Evolutionary conservation across 2,888 invertebrate species (phyloP).

Genomic region (Volucella zonaria): DNA sequence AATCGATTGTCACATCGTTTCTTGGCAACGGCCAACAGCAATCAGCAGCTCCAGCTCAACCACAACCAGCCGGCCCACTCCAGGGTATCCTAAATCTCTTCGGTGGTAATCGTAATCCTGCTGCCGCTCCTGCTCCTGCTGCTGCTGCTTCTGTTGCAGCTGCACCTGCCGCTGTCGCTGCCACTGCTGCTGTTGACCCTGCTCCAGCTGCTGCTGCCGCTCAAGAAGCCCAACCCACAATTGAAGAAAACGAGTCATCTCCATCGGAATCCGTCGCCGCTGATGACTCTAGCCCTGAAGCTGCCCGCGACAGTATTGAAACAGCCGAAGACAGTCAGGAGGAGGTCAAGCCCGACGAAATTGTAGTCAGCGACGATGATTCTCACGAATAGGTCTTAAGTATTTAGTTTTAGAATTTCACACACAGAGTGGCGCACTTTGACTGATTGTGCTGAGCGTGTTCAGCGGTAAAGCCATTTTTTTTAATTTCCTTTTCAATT

Average conservation of each 20-base stretch:
- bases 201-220: constrained; percentile 32
- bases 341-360: constrained; percentile 79
- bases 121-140: constrained; percentile 73
- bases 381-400: constrained; percentile 61
- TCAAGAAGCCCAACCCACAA: constrained; percentile 51
- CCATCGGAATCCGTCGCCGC: constrained; percentile 54
- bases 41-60: constrained; percentile 75
- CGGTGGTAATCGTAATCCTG: constrained; percentile 79
- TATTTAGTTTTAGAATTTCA: constrained; percentile 56
- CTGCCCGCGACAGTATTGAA: constrained; percentile 78
- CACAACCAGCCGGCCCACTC: constrained; percentile 76
- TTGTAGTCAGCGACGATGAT: constrained; percentile 80
- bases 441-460: constrained; percentile 74
- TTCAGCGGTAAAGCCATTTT: constrained; percentile 66
- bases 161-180: no score
- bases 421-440: constrained; percentile 75
- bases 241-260: constrained; percentile 52
- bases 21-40: constrained; percentile 76
- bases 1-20: constrained; percentile 79
- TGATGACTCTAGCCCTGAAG: constrained; percentile 75
- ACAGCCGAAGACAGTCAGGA: constrained; percentile 78
- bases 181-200: constrained; percentile 50
- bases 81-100: constrained; percentile 80
- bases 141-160: constrained; percentile 54
- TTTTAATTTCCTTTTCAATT: constrained; percentile 49